Percentiles rank a stretch among this genome's conserved stretches.
Conservation (phyloP, 2,888 invertebrate species). For the Spicauda simplicius region DNA sequence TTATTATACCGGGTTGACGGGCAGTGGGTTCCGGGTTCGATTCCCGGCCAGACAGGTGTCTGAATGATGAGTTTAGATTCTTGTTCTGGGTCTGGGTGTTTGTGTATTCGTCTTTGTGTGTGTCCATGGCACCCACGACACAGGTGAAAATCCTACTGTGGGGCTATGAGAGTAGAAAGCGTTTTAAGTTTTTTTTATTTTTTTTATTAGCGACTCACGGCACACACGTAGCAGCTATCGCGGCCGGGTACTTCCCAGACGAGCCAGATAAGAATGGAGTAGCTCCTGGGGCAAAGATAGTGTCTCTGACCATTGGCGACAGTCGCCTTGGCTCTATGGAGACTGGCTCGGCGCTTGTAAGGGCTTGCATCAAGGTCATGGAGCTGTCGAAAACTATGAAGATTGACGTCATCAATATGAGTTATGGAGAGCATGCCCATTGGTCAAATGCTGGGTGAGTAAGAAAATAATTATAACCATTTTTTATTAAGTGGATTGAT, state of each 20-base stretch:
- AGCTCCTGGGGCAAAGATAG: constrained; percentile 97
- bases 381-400: constrained; percentile 85
- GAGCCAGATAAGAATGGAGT: constrained; percentile 96
- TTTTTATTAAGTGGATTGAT: too few species aligned
- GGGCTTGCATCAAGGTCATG: constrained; percentile 96
- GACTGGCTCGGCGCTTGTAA: constrained; percentile 95
- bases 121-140: too few species aligned
- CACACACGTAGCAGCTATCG: constrained; percentile 98
- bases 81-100: too few species aligned
- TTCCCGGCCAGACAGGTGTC: too few species aligned
- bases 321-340: constrained; percentile 97
- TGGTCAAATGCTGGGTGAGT: constrained; percentile 96
- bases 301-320: constrained; percentile 97
- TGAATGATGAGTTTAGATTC: too few species aligned
- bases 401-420: constrained; percentile 98
- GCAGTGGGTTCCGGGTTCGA: too few species aligned
- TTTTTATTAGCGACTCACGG: constrained; percentile 93
- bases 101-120: too few species aligned
- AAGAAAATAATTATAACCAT: background rate
- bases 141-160: too few species aligned
- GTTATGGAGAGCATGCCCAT: constrained; percentile 97
- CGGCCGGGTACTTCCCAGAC: constrained; percentile 95
- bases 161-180: too few species aligned
- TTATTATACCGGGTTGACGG: too few species aligned
- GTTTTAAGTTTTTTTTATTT: too few species aligned